These are phyloP conservation scores for Pectinophora gossypiella DNA, from an alignment of 1,140 invertebrate genomes.

Conservation along the genomic window DNA sequence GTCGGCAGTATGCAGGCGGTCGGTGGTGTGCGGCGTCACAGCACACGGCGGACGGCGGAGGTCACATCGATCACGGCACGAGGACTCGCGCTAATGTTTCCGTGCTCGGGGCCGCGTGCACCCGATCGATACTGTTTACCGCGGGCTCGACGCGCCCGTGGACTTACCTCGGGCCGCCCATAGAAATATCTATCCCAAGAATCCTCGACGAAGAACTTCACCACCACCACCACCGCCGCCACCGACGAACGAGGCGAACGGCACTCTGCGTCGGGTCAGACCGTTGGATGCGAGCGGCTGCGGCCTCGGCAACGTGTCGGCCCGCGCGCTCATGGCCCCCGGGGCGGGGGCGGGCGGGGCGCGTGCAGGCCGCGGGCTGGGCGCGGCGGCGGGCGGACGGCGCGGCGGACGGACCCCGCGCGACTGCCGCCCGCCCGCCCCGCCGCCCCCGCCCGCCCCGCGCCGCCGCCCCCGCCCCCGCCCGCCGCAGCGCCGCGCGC, in stretches of 20 bases:
- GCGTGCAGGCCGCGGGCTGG: neutral
- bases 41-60: neutral
- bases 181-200: too few species aligned
- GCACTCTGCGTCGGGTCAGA: neutral
- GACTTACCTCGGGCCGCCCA: too few species aligned
- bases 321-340: neutral
- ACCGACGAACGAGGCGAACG: neutral
- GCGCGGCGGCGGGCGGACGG: neutral
- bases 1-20: neutral
- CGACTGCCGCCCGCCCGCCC: neutral
- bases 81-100: neutral
- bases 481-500: neutral
- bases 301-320: neutral
- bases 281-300: too few species aligned
- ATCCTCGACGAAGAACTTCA: too few species aligned
- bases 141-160: neutral
- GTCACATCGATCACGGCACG: slow-evolving; percentile 1
- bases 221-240: neutral
- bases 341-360: neutral
- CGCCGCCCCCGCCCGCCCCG: neutral
- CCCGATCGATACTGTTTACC: slow-evolving; percentile 3
- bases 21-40: neutral
- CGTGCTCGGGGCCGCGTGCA: neutral
- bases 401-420: neutral
- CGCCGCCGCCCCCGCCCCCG: too few species aligned